A percentile compares a stretch with the other conserved stretches of the same genome.
Evolutionary conservation across 2,113 vertebrate species (phyloP).

Genomic region (Pedetes capensis): DNA sequence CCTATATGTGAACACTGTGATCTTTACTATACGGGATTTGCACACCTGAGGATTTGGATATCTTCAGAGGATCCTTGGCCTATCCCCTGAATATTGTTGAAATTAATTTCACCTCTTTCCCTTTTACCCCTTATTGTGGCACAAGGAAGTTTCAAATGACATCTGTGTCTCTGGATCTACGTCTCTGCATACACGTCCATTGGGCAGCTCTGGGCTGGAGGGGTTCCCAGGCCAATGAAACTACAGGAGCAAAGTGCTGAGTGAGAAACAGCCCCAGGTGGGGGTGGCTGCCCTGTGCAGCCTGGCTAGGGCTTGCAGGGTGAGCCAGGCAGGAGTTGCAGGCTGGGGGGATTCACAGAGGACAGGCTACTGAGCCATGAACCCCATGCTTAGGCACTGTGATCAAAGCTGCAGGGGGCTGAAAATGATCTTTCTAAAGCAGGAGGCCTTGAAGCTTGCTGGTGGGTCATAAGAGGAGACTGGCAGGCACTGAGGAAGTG

Average conservation of each 20-base stretch:
- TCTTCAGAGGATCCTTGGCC: too few species aligned
- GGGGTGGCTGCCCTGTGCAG: rapidly evolving
- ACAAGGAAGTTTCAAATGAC: not conserved
- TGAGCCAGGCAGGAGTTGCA: rapidly evolving
- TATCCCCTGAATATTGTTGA: not conserved
- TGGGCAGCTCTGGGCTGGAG: not conserved
- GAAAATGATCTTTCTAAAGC: not conserved
- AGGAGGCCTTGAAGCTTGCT: rapidly evolving
- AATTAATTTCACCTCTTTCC: not conserved
- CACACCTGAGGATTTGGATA: not conserved
- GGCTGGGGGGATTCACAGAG: too few species aligned
- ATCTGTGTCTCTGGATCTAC: not conserved
- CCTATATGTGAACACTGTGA: not conserved
- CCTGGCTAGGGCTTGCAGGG: rapidly evolving
- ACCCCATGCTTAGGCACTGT: not conserved
- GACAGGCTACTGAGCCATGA: not conserved
- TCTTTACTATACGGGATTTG: not conserved
- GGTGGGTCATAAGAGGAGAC: not conserved
- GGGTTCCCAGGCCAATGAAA: not conserved
- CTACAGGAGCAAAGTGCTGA: not conserved
- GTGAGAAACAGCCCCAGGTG: not conserved
- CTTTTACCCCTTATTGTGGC: not conserved
- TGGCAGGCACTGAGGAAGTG: slow-evolving; percentile 66
- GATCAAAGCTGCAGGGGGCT: not conserved
- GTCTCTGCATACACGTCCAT: not conserved